Conservation (phyloP, 2,888 invertebrate genomes). For the Drosophila multiciliata region DNA sequence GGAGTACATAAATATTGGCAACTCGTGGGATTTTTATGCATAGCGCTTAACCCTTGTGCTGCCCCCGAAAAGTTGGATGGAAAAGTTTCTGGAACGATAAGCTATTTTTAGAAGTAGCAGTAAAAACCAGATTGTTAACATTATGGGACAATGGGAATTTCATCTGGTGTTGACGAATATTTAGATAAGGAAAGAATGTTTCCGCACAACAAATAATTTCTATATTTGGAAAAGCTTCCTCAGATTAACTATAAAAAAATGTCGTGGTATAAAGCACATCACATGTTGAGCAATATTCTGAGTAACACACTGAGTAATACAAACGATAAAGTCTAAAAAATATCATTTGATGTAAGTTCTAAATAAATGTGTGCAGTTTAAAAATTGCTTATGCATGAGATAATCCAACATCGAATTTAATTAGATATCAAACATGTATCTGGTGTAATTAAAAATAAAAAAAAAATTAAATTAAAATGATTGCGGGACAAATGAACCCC, state of each 20-base stretch:
- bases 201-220: no score
- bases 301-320: background rate
- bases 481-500: conserved; percentile 12
- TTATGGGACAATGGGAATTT: background rate
- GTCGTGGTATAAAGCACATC: no score
- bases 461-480: background rate
- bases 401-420: background rate
- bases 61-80: background rate
- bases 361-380: background rate
- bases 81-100: background rate
- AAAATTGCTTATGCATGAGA: background rate
- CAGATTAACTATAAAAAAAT: no score
- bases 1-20: conserved; percentile 23
- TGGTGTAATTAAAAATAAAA: background rate
- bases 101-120: background rate
- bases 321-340: background rate
- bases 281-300: no score
- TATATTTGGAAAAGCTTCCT: no score
- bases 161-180: no score
- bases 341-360: background rate
- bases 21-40: conserved; percentile 57
- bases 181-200: no score
- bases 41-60: conserved; percentile 42
- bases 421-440: background rate
- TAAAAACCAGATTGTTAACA: background rate